A percentile compares a stretch with the other conserved stretches of the same genome.
These are phyloP conservation scores for Cuniculus paca DNA, from an alignment of 2,797 vertebrate species.

Conservation along the genomic window DNA sequence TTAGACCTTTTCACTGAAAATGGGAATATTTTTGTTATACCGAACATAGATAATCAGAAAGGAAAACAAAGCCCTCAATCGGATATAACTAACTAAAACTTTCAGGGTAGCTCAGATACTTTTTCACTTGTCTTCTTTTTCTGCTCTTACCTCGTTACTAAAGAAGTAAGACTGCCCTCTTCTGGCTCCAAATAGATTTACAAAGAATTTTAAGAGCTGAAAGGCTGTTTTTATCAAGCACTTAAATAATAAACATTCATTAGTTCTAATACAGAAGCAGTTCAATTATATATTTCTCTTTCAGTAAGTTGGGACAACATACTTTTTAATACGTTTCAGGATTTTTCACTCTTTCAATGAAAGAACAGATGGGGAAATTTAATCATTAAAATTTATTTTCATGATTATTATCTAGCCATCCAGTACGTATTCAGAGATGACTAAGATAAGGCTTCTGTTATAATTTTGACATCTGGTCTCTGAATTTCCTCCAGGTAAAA, in stretches of 20 bases:
- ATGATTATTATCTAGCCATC: neutral
- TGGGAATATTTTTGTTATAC: neutral
- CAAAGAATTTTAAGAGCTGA: slow-evolving; percentile 3
- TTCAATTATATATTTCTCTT: neutral
- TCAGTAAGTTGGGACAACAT: neutral
- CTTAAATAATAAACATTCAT: neutral
- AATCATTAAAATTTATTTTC: slow-evolving; percentile 48
- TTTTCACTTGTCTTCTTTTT: neutral
- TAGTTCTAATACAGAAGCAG: neutral
- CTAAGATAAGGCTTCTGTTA: neutral
- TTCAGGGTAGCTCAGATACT: neutral
- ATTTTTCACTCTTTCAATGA: slow-evolving; percentile 25
- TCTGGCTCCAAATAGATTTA: slow-evolving; percentile 72
- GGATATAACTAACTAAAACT: slow-evolving; percentile 31
- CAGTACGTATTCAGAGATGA: neutral
- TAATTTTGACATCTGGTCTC: neutral
- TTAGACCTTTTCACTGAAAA: slow-evolving; percentile 38
- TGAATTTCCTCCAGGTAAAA: slow-evolving; percentile 49
- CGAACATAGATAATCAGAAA: neutral
- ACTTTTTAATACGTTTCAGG: neutral
- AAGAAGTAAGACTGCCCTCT: slow-evolving; percentile 80
- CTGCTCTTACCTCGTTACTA: neutral
- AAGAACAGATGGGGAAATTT: neutral
- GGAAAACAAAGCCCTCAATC: neutral
- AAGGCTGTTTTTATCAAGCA: neutral